Evolutionary conservation across 2,888 invertebrate species (phyloP).

Genomic region (Iselma pallidipennis): DNA sequence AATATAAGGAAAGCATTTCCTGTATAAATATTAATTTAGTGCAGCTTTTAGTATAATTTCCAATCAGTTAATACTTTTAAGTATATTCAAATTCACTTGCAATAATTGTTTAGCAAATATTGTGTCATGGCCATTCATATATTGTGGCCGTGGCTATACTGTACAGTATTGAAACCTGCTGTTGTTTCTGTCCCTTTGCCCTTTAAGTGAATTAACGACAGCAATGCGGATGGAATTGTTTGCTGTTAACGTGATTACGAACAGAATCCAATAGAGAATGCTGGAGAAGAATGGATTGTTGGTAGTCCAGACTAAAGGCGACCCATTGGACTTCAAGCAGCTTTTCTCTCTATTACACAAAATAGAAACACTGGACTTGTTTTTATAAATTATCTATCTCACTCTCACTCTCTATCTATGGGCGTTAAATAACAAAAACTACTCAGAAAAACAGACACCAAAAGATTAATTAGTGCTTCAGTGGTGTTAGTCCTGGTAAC

Average conservation of each 20-base stretch:
- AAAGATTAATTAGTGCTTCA: neutral
- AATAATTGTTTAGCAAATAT: no score
- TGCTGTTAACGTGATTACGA: constrained; percentile 27
- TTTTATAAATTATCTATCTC: neutral
- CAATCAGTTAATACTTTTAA: no score
- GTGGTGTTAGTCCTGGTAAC: neutral
- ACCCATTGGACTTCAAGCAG: no score
- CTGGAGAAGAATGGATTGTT: neutral
- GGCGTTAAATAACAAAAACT: neutral
- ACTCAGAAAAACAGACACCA: neutral
- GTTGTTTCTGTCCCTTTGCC: neutral
- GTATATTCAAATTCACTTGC: no score
- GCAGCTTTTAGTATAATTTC: no score
- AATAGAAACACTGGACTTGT: neutral
- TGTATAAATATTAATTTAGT: no score
- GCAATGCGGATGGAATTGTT: constrained; percentile 29
- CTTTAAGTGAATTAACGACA: constrained; percentile 28
- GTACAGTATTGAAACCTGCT: no score
- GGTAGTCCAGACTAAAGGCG: no score
- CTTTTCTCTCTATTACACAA: neutral
- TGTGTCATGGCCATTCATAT: no score
- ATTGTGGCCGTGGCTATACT: no score
- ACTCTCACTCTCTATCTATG: no score
- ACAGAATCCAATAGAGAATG: constrained; percentile 17
- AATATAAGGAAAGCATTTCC: no score